Conservation (phyloP, 2,888 invertebrate genomes). For the Scaptomyza parva region DNA sequence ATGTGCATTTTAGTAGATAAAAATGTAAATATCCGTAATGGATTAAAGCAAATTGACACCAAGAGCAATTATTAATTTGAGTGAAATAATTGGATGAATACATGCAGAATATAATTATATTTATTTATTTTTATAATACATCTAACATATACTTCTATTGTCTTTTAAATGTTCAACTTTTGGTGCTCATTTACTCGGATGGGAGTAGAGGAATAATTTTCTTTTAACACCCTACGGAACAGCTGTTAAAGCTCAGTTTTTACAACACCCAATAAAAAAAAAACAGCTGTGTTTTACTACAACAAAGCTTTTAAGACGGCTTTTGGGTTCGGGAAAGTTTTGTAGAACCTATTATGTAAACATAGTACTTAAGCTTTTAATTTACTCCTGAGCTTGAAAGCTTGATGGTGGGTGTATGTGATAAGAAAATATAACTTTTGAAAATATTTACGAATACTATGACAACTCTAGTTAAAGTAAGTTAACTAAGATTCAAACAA, state of each 20-base stretch:
- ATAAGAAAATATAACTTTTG: neutral
- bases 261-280: too few species aligned
- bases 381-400: neutral
- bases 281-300: neutral
- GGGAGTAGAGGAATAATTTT: conserved; percentile 16
- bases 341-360: neutral
- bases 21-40: neutral
- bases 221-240: neutral
- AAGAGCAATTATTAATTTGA: too few species aligned
- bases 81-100: too few species aligned
- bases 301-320: neutral
- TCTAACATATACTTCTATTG: too few species aligned
- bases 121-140: too few species aligned
- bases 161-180: too few species aligned
- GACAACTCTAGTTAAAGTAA: conserved; percentile 9
- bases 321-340: neutral
- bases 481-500: too few species aligned
- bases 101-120: too few species aligned
- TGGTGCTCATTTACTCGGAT: too few species aligned
- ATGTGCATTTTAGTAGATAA: neutral
- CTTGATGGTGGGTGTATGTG: neutral
- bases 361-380: neutral
- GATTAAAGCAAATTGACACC: neutral
- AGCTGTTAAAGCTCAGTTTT: neutral
- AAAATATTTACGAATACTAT: neutral